Evolutionary conservation across 2,888 invertebrate species (phyloP).

Genomic region (Perizoma flavofasciatum): DNA sequence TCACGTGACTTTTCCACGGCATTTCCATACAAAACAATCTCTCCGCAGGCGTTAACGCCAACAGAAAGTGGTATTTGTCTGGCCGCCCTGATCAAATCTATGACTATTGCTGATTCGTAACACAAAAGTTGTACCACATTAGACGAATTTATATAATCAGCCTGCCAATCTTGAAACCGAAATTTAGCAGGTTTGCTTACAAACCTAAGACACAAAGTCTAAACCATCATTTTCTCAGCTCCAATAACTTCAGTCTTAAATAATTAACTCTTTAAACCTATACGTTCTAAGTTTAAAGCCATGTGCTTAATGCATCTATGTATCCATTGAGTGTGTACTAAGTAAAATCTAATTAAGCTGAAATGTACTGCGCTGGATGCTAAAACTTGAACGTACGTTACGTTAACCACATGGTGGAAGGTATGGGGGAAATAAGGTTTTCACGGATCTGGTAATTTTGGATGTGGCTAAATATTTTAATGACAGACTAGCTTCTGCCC

Average conservation of each 20-base stretch:
- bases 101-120: too few species aligned
- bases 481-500: too few species aligned
- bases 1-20: too few species aligned
- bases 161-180: not conserved
- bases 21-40: too few species aligned
- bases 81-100: too few species aligned
- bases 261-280: constrained; percentile 20
- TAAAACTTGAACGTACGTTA: constrained; percentile 56
- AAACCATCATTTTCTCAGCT: constrained; percentile 10
- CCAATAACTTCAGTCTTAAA: constrained; percentile 22
- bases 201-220: constrained; percentile 1
- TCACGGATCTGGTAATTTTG: not conserved
- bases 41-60: too few species aligned
- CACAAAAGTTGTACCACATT: too few species aligned
- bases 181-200: constrained; percentile 1
- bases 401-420: constrained; percentile 56
- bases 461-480: not conserved
- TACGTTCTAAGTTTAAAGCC: constrained; percentile 24
- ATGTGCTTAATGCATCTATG: constrained; percentile 24
- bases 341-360: constrained; percentile 63
- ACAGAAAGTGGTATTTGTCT: too few species aligned
- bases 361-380: constrained; percentile 56
- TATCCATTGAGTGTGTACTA: constrained; percentile 30
- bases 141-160: not conserved
- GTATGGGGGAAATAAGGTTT: constrained; percentile 44